Evolutionary conservation across 92 coral and sea anemone species (phyloP), one percentile per base, ranked within the genome.

Genomic region (Plumapathes pennacea): DNA sequence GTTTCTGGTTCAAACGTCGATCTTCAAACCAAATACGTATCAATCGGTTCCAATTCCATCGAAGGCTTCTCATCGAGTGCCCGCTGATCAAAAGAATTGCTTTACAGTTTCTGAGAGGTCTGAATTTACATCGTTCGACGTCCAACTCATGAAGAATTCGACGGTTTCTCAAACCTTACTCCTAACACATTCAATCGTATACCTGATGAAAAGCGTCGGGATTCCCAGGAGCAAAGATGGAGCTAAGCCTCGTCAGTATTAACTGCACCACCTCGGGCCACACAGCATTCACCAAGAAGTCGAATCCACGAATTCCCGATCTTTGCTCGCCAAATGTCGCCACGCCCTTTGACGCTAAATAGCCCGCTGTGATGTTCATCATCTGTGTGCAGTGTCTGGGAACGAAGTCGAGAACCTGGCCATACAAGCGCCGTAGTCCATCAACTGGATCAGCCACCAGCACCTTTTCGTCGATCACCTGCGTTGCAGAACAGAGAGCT

Each of bases 201-300:
- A 92, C 98, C 86, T 92, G 90, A 60, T 83, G 96, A 62, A 92
- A 92, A 7, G 88, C 84, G 71, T 92, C 94, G 14, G 98, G 96
- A 50, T 92, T 89, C 32, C 98, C 98, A 45, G 98, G 98, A 10
- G 98, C 98, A 76, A 92, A 92, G 41, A 92, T 88, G 12, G 98
- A 88, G 20, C 81, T 66, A 50, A 88, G 61, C 38, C 95, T 74
- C 44, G 82, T 67, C 65, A 88, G 92, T 37, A 88, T 56, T 4
- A 86, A 80, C 13, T 78, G 57, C 5, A 76, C 73, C 25, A 84
- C 95, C 54, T 92, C 98, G 28, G 98, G 98, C 98, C 98, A 92
- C 32, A 92, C 94, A 13, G 98, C 89, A 56, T 92, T 92, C 30
- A 88, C 98, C 15, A 94, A 33, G 57, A 94, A 88, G 60, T 94